Base-by-base conservation (phyloP, 2,797 vertebrate species). In the Pagetopsis macropterus region DNA sequence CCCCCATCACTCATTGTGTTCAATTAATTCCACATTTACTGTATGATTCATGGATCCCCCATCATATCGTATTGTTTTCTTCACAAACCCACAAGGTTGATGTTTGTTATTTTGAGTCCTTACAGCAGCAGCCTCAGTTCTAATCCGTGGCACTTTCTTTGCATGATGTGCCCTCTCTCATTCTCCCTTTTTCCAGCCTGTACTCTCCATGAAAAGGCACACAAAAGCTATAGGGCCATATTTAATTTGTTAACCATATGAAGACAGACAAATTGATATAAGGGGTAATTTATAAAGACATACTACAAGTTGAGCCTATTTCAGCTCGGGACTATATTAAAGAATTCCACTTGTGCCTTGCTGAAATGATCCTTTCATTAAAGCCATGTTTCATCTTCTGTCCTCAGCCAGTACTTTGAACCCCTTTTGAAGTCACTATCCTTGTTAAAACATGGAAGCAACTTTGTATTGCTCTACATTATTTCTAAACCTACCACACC, bases 361-460 rank as follows among this genome's bases (percentile, higher is more conserved):
- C 69, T 73, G 62, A 70, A 85, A 56, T 58, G 33, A 69, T 64
- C 60, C 65, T 83, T 81, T 87, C 64, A 89, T 91, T 81, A 76
- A 67, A 71, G 60, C 50, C 31, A 45, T 43, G 62, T 87, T 89
- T 84, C 55, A 84, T 91, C 76, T 79, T 72, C 51, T 65, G 67
- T 69, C 69, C 62, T 60, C 37, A 44, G 51, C 64, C 66, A 75
- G 51, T 23, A 63, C 76, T 82, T 84, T 90, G 70, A 87, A 84
- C 84, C 40, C 79, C 80, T 76, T 90, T 82, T 86, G 57, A 88
- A 85, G 77, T 76, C 65, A 73, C 66, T 77, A 65, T 76, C 54
- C 75, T 83, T 84, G 63, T 82, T 87, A 80, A 81, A 86, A 82
- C 75, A 81, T 27, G 33, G 72, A 86, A 57, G 61, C 27, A 69